Percentiles rank a stretch among this genome's conserved stretches.
Evolutionary conservation across 2,888 invertebrate genomes (phyloP).

Genomic region (Ceramica pisi): DNA sequence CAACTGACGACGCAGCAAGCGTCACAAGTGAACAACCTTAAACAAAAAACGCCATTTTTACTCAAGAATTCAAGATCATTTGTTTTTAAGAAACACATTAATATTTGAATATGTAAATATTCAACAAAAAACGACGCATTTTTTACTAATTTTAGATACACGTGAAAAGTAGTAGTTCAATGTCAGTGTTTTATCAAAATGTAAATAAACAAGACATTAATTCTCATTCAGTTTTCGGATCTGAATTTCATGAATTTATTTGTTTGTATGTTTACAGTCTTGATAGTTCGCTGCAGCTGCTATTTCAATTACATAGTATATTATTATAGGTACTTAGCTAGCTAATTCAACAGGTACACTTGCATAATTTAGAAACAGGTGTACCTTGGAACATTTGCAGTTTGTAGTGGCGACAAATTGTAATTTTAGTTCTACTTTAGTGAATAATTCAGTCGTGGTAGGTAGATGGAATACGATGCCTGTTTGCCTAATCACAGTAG

Average conservation of each 20-base stretch:
- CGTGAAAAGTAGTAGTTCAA: background rate
- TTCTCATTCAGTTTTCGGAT: background rate
- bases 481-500: no score
- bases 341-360: background rate
- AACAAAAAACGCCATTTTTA: conserved; percentile 13
- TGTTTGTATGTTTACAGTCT: background rate
- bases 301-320: background rate
- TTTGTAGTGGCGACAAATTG: background rate
- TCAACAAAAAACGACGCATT: background rate
- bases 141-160: background rate
- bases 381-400: background rate
- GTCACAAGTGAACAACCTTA: conserved; percentile 33
- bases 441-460: no score
- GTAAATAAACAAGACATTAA: conserved; percentile 6
- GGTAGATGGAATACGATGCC: no score
- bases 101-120: conserved; percentile 14
- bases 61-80: conserved; percentile 32
- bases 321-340: background rate
- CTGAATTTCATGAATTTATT: background rate
- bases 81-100: conserved; percentile 23
- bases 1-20: background rate
- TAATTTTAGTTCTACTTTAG: background rate
- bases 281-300: background rate
- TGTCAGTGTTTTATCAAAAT: conserved; percentile 17
- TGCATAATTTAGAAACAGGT: conserved; percentile 12